Evolutionary conservation across 2,888 invertebrate species (phyloP), one percentile per base, ranked within the genome.

Genomic region (Drosophila pseudotakahashii): DNA sequence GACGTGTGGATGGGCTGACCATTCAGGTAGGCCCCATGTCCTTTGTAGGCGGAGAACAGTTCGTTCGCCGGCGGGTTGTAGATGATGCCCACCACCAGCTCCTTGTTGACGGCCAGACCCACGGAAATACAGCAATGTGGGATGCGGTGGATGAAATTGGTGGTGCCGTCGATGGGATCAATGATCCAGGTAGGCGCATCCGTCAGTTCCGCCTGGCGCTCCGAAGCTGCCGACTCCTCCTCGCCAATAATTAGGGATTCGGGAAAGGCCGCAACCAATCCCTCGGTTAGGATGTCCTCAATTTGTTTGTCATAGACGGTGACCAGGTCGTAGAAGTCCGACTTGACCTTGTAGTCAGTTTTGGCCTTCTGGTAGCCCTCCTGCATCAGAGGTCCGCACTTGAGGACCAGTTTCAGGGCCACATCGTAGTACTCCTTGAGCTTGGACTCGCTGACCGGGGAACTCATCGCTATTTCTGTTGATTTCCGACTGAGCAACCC

Each of bases 121-220:
- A 97, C 93, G 0, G 96, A 96, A 67, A 97, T 95, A 81, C 95
- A 94, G 52, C 94, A 93, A 68, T 94, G 93, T 5, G 96, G 95
- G 87, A 95, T 94, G 37, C 93, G 93, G 81, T 94, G 93, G 11
- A 97, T 94, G 89, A 97, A 97, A 93, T 98, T 98, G 50, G 95
- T 94, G 3, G 97, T 98, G 32, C 97, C 97, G 92, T 98, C 97
- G 55, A 98, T 96, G 6, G 97, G 97, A 92, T 98, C 96, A 71
- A 97, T 95, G 58, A 97, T 95, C 96, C 96, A 97, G 0, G 97
- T 98, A 19, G 97, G 97, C 11, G 93, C 94, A 88, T 96, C 94
- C 0, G 96, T 96, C 76, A 96, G 92, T 16, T 77, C 82, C 0
- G 86, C 76, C 3, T 90, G 91, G 0, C 83, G 78, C 26, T 89